Evolutionary conservation across 2,888 invertebrate genomes (phyloP).

Genomic region (Tenthredo amoena): DNA sequence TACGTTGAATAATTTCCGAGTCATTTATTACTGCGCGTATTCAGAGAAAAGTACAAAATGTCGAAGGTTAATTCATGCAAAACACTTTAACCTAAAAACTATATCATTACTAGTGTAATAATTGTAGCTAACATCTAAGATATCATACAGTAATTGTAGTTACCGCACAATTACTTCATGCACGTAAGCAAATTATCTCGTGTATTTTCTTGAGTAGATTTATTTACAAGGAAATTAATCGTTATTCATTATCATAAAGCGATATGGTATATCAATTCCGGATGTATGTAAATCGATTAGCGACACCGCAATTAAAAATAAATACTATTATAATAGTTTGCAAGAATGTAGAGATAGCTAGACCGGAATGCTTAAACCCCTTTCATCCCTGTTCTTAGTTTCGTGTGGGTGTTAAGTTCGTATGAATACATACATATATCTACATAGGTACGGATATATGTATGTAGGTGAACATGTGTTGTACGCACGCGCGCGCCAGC

Average conservation of each 20-base stretch:
- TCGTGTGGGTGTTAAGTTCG: neutral
- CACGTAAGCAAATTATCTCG: neutral
- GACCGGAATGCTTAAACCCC: neutral
- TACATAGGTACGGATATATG: neutral
- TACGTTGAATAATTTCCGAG: neutral
- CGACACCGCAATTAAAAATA: neutral
- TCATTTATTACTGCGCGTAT: neutral
- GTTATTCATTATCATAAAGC: neutral
- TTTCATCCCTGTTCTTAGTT: neutral
- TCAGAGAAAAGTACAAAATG: neutral
- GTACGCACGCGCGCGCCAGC: constrained; percentile 7
- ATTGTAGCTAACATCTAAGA: neutral
- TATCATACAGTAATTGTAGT: neutral
- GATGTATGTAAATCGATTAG: neutral
- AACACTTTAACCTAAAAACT: neutral
- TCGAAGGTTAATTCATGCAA: neutral
- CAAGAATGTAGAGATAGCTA: neutral
- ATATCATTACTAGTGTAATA: neutral
- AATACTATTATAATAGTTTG: neutral
- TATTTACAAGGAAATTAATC: neutral
- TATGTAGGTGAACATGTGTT: neutral
- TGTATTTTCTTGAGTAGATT: neutral
- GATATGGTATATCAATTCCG: neutral
- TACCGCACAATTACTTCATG: neutral
- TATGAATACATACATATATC: neutral